Conservation (phyloP, 2,113 vertebrate species). For the Centropristis striata region DNA sequence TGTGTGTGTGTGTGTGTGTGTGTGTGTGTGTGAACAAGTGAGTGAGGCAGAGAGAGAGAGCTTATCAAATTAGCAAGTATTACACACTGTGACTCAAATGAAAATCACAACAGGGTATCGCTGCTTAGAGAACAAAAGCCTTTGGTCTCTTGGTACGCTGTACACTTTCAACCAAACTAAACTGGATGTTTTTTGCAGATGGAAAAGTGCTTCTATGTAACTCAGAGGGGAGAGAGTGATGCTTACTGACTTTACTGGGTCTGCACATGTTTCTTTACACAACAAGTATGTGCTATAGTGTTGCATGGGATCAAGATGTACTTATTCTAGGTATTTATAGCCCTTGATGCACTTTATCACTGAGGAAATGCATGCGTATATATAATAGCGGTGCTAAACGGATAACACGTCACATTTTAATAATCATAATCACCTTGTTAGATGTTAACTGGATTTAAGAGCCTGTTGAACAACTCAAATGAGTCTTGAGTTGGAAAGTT, state of each 20-base stretch:
- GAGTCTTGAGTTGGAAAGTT: conserved; percentile 10
- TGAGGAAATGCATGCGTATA: background rate
- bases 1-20: background rate
- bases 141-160: conserved; percentile 13
- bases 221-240: background rate
- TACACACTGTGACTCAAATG: conserved; percentile 75
- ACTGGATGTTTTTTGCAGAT: conserved; percentile 6
- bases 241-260: background rate
- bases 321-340: background rate
- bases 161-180: conserved; percentile 11
- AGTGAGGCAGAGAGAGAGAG: conserved; percentile 14
- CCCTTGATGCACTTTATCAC: background rate
- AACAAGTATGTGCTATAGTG: background rate
- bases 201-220: background rate
- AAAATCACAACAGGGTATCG: conserved; percentile 73
- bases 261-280: background rate
- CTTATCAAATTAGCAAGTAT: conserved; percentile 67
- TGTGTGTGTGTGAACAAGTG: conserved; percentile 1
- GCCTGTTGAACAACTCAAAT: conserved; percentile 30
- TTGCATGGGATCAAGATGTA: background rate
- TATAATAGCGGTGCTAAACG: conserved; percentile 18
- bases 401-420: conserved; percentile 23
- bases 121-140: conserved; percentile 36
- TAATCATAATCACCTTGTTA: conserved; percentile 26
- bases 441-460: conserved; percentile 26